Evolutionary conservation across 2,113 vertebrate genomes (phyloP).

Genomic region (Oncorhynchus gorbuscha): DNA sequence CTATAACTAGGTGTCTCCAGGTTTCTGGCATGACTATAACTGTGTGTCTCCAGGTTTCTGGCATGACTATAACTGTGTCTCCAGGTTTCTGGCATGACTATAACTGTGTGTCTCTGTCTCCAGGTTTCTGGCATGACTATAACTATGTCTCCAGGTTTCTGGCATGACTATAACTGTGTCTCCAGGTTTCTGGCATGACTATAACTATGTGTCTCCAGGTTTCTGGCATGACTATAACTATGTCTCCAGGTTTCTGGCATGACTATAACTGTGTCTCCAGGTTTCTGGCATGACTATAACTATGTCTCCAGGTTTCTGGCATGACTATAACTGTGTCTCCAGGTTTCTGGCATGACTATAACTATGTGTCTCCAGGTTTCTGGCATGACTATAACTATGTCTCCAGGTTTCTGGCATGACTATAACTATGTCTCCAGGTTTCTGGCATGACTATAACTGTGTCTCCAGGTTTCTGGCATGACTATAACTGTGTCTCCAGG

Average conservation of each 20-base stretch:
- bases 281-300: constrained; percentile 85
- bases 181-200: too few species aligned
- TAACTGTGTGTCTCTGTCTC: constrained; percentile 81
- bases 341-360: constrained; percentile 87
- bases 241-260: too few species aligned
- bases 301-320: constrained; percentile 35
- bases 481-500: constrained; percentile 78
- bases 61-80: constrained; percentile 83
- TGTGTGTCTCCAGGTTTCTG: constrained; percentile 79
- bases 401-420: constrained; percentile 83
- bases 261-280: constrained; percentile 71
- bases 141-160: constrained; percentile 80
- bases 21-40: constrained; percentile 56
- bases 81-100: constrained; percentile 85
- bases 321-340: constrained; percentile 58
- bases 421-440: constrained; percentile 77
- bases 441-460: constrained; percentile 87
- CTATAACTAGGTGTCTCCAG: constrained; percentile 69
- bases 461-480: too few species aligned
- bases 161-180: constrained; percentile 85
- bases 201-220: constrained; percentile 77
- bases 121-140: constrained; percentile 7
- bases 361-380: constrained; percentile 78
- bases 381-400: constrained; percentile 83
- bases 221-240: constrained; percentile 85